These are phyloP conservation scores for Diphyllodes magnificus DNA, from an alignment of 2,113 vertebrate genomes.

Conservation along the genomic window DNA sequence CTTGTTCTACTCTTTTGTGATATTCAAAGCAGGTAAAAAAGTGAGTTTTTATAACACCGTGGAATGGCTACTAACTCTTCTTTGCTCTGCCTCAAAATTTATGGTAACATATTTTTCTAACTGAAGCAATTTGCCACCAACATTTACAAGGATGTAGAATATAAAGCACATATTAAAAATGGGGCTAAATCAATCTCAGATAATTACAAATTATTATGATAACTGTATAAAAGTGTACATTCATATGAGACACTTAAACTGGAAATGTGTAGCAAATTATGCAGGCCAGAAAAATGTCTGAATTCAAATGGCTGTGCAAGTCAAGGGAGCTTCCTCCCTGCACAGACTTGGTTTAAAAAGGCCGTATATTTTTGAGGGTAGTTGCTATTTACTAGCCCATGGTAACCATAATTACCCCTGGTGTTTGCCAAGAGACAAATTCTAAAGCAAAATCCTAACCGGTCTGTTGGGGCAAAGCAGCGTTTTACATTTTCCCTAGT, in stretches of 20 bases:
- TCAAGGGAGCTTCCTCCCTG: neutral
- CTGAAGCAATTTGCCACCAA: constrained; percentile 7
- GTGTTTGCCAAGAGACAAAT: neutral
- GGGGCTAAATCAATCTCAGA: neutral
- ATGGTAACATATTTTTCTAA: constrained; percentile 22
- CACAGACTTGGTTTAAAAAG: neutral
- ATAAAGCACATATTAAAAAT: constrained; percentile 15
- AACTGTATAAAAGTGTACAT: neutral
- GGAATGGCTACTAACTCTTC: neutral
- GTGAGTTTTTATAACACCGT: neutral
- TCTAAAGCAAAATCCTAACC: neutral
- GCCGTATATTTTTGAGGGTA: neutral
- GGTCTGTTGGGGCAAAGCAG: neutral
- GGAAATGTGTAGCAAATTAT: neutral
- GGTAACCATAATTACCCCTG: neutral
- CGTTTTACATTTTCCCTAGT: neutral
- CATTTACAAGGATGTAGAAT: neutral
- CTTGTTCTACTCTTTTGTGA: neutral
- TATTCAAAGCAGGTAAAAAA: constrained; percentile 25
- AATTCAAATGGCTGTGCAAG: neutral
- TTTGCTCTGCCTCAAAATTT: constrained; percentile 11
- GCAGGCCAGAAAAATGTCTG: neutral
- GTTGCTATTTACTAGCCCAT: neutral
- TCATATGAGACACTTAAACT: neutral
- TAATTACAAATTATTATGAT: neutral